A percentile compares a stretch with the other conserved stretches of the same genome.
phyloP scores from a whole-genome alignment of 2,888 invertebrate species.

The Ditula angustiorana region DNA sequence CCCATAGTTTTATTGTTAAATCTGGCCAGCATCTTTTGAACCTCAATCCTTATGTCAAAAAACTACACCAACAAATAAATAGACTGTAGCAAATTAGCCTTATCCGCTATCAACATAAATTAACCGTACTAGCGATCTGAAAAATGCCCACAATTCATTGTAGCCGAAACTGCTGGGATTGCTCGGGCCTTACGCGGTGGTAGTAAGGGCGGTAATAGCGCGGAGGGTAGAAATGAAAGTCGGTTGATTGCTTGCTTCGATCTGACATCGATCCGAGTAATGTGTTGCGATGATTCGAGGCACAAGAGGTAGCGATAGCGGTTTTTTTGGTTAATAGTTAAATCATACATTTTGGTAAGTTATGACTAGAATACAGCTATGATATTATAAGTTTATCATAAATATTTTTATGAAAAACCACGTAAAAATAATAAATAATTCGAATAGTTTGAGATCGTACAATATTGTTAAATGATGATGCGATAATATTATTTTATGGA shows the following conservation, averaged over 20 bases:
- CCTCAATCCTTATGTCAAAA: conserved; percentile 23
- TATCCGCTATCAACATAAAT: conserved; percentile 45
- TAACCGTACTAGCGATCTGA: conserved; percentile 37
- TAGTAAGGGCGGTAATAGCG: conserved; percentile 13
- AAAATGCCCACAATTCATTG: conserved; percentile 40
- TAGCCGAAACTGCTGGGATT: neutral
- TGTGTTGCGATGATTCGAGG: conserved; percentile 39
- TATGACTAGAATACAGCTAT: too few species aligned
- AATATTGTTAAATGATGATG: too few species aligned
- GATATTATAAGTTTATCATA: too few species aligned
- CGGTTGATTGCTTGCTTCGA: conserved; percentile 71
- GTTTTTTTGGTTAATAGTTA: too few species aligned
- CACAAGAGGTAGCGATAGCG: conserved; percentile 29
- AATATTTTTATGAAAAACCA: too few species aligned
- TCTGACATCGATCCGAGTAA: conserved; percentile 75
- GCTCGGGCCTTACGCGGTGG: conserved; percentile 11
- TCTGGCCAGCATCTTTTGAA: too few species aligned
- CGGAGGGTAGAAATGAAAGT: conserved; percentile 45
- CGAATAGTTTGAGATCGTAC: too few species aligned
- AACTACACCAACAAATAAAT: conserved; percentile 18
- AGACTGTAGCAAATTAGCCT: conserved; percentile 40
- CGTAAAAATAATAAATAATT: too few species aligned
- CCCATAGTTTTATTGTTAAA: too few species aligned
- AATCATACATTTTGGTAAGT: too few species aligned
- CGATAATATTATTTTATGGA: too few species aligned